Base-by-base conservation (phyloP, 2,113 vertebrate genomes). In the Sceloporus undulatus region DNA sequence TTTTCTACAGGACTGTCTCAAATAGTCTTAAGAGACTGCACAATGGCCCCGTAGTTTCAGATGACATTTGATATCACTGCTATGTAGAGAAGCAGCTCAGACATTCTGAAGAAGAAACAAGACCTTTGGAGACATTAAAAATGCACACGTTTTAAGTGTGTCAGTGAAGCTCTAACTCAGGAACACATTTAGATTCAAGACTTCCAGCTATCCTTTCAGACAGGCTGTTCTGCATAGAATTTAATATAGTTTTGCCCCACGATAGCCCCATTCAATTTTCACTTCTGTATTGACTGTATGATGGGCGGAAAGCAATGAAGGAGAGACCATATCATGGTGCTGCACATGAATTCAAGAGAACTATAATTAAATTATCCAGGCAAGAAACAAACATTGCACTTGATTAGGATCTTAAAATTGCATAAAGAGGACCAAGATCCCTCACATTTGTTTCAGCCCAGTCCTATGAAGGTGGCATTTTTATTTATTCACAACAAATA, bases 41-140 rank as follows among this genome's bases (percentile, higher is more conserved):
- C 68, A 68, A 29, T 18, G n/a, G 23, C n/a, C 4, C 7, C 40
- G 29, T 42, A 38, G 52, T 78, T 88, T 40, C 13, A 62, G 59
- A 38, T 65, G 54, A 40, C 10, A 73, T 88, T 38, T 42, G 27
- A 23, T 70, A 79, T 84, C 74, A 68, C 54, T 21, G 21, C 29
- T 71, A 78, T 62, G 13, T 40, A 90, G 34, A 86, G 10, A 76
- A 77, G 29, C 56, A 66, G 23, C 34, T 89, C 78, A 65, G 56
- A 52, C 38, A 79, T 66, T 80, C 23, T 71, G 14, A 59, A 79
- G 27, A 62, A 23, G 59, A 76, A 75, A 77, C 16, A 19, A 29
- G 34, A 54, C 25, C 71, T 42, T 66, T 82, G 34, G 75, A 80
- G 48, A 77, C 18, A 42, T 82, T n/a, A 83, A 82, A 73, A 87